Percentiles rank a stretch among this genome's conserved stretches.
Evolutionary conservation across 2,888 invertebrate genomes (phyloP).

Genomic region (Athalia rosae): DNA sequence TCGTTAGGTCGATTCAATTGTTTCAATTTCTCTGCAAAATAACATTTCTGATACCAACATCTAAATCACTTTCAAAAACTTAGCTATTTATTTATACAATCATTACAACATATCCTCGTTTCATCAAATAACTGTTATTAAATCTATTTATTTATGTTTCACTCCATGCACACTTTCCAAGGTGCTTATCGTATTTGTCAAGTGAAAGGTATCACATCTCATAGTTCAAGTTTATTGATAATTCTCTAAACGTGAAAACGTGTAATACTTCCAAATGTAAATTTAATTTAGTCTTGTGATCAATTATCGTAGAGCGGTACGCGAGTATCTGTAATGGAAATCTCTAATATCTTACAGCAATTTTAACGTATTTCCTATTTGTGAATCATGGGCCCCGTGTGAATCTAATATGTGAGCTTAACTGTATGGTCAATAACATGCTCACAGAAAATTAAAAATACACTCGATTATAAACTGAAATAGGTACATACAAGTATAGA

Average conservation of each 20-base stretch:
- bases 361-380: slow-evolving; percentile 55
- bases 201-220: neutral
- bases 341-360: slow-evolving; percentile 47
- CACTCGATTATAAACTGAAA: slow-evolving; percentile 58
- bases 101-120: neutral
- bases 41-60: neutral
- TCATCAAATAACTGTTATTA: neutral
- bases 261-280: too few relatives aligned
- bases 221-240: too few relatives aligned
- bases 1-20: neutral
- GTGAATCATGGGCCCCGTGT: slow-evolving; percentile 52
- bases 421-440: slow-evolving; percentile 56
- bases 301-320: too few relatives aligned
- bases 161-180: neutral
- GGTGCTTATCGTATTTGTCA: neutral
- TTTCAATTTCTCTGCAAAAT: neutral
- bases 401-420: slow-evolving; percentile 55
- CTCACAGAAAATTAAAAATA: slow-evolving; percentile 51
- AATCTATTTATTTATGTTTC: neutral
- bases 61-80: neutral
- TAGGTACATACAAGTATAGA: slow-evolving; percentile 55
- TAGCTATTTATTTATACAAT: slow-evolving; percentile 5
- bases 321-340: too few relatives aligned
- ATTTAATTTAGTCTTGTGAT: too few relatives aligned
- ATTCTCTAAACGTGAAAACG: too few relatives aligned